Base-by-base conservation (phyloP, 2,797 vertebrate species). In the Podarcis siculus region DNA sequence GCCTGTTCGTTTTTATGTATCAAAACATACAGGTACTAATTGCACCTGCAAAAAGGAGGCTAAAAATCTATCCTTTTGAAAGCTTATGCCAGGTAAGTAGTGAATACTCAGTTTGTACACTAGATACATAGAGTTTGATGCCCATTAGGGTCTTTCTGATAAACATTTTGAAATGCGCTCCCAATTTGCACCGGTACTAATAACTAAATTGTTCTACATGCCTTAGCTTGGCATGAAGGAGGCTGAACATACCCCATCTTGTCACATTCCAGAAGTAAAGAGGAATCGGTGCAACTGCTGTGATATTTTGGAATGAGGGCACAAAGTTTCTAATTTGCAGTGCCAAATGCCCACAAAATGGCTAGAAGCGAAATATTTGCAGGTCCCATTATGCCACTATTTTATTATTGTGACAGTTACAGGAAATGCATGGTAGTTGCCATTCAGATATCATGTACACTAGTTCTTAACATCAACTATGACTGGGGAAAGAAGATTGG, bases 1-100 rank as follows among this genome's bases (percentile, higher is more conserved):
- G 69, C 37, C 71, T 89, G 77, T 85, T 79, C 64, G 45, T 78
- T 81, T 87, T 80, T 80, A 84, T 61, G 75, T 73, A 73, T 87
- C 30, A 58, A 79, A 69, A 19, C 9, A 73, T 66, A 35, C 12
- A 80, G 39, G 25, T 80, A 80, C 25, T 85, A 80, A 85, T 49
- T 89, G 37, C 23, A 85, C 77, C 77, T 89, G 77, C 55, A 81
- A 81, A 45, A 80, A 69, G 12, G 35, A 80, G 58, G 58, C 37
- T 87, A 66, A 83, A 64, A 35, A 67, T 61, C 39, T 49, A 67
- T 75, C 12, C 21, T 87, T 85, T 75, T 69, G 58, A 30, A 45
- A 49, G 25, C 17, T 32, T 79, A 58, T 66, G 35, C 39, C 19
- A 55, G 69, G 42, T 84, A n/a, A 87, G 21, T 42, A 85, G n/a